These are phyloP conservation scores for Metopolophium dirhodum DNA, from an alignment of 1,140 invertebrate species.

Conservation along the genomic window DNA sequence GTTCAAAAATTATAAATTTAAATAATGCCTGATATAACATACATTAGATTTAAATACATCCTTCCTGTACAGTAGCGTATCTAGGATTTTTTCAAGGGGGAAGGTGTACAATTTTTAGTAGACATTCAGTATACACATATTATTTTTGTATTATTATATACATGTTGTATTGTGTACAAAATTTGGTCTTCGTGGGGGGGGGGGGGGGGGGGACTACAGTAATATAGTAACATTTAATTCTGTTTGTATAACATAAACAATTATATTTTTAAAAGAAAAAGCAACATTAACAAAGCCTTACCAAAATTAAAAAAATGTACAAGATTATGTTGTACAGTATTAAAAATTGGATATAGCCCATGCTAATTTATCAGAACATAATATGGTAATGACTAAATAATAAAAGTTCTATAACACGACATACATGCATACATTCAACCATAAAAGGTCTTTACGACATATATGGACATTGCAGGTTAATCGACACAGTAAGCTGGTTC, in stretches of 20 bases:
- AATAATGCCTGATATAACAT: not conserved
- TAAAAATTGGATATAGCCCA: not conserved
- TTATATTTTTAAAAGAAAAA: not conserved
- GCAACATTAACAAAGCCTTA: not conserved
- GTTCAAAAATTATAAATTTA: not conserved
- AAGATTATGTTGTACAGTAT: not conserved
- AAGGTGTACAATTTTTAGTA: too few relatives aligned
- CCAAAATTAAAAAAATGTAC: not conserved
- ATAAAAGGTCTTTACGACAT: constrained; percentile 58
- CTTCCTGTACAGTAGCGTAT: too few relatives aligned
- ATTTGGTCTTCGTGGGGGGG: too few relatives aligned
- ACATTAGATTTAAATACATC: too few relatives aligned
- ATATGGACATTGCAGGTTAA: constrained; percentile 69
- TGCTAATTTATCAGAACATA: constrained; percentile 9
- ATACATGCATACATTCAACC: constrained; percentile 40
- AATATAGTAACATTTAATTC: not conserved
- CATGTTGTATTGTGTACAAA: too few relatives aligned
- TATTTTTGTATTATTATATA: too few relatives aligned
- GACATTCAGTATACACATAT: too few relatives aligned
- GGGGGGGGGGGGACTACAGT: not conserved
- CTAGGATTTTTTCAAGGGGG: too few relatives aligned
- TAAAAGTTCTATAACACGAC: not conserved
- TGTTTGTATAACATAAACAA: not conserved
- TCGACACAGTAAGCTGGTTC: constrained; percentile 64
- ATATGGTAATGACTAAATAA: not conserved